phyloP scores from a whole-genome alignment of 1,140 invertebrate genomes.

The Ceratosolen fusciceps region DNA sequence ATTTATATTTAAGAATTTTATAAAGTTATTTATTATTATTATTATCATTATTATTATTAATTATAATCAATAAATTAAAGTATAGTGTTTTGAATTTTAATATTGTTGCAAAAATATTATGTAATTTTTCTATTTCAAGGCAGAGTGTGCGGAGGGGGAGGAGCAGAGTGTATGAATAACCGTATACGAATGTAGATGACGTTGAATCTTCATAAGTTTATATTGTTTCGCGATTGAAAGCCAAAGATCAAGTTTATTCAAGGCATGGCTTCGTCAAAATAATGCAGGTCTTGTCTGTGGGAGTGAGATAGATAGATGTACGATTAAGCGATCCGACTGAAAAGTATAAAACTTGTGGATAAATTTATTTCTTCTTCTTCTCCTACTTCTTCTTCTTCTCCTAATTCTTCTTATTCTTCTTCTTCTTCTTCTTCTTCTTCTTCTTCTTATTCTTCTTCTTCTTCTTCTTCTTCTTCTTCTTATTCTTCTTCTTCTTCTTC shows the following conservation, averaged over 20 bases:
- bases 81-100: too few relatives aligned
- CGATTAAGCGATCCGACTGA: neutral
- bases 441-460: too few relatives aligned
- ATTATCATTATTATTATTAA: neutral
- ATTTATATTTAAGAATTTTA: neutral
- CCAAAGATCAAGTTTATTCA: too few relatives aligned
- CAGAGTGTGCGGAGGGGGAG: neutral
- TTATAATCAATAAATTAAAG: neutral
- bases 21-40: neutral
- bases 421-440: too few relatives aligned
- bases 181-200: neutral
- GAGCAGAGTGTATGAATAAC: neutral
- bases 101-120: neutral
- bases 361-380: too few relatives aligned
- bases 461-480: too few relatives aligned
- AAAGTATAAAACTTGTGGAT: too few relatives aligned
- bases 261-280: too few relatives aligned
- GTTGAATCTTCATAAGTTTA: neutral
- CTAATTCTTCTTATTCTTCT: too few relatives aligned
- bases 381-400: too few relatives aligned
- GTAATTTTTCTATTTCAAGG: neutral
- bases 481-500: too few relatives aligned
- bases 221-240: neutral
- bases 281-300: neutral
- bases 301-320: neutral